Evolutionary conservation across 2,797 vertebrate genomes (phyloP).

Genomic region (Pipistrellus nathusii): DNA sequence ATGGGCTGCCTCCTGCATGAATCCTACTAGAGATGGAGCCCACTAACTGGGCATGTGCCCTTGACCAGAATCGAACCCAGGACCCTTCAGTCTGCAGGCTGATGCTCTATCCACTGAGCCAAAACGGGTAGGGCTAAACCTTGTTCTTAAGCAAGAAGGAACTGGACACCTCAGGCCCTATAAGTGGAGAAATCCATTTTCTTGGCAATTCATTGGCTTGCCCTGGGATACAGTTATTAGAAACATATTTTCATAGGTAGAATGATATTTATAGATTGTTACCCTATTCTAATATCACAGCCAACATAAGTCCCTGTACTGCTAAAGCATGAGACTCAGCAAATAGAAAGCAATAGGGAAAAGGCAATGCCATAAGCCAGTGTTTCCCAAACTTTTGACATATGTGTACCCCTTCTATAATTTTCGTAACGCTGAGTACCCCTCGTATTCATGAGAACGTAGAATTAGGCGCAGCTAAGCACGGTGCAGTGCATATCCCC

Average conservation of each 20-base stretch:
- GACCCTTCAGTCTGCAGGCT: too few species aligned
- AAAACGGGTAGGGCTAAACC: not conserved
- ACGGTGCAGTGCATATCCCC: too few species aligned
- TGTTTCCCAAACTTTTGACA: too few species aligned
- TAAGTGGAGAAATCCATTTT: not conserved
- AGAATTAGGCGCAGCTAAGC: too few species aligned
- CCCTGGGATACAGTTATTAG: not conserved
- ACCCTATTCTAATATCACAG: not conserved
- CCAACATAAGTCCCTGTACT: not conserved
- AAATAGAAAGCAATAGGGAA: slow-evolving; percentile 29
- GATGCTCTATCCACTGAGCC: too few species aligned
- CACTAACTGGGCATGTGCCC: too few species aligned
- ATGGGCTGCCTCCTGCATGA: too few species aligned
- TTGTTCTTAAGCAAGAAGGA: slow-evolving; percentile 2
- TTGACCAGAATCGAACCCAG: too few species aligned
- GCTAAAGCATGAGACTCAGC: not conserved
- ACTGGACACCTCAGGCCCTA: not conserved
- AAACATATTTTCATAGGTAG: slow-evolving; percentile 31
- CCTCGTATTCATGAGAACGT: too few species aligned
- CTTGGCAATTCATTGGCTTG: not conserved
- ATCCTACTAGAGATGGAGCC: too few species aligned
- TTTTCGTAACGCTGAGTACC: too few species aligned
- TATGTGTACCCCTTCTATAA: too few species aligned
- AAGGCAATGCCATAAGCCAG: not conserved
- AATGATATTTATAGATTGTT: slow-evolving; percentile 40